Conservation (phyloP, 2,113 vertebrate species). For the Mesoclemmys tuberculata region DNA sequence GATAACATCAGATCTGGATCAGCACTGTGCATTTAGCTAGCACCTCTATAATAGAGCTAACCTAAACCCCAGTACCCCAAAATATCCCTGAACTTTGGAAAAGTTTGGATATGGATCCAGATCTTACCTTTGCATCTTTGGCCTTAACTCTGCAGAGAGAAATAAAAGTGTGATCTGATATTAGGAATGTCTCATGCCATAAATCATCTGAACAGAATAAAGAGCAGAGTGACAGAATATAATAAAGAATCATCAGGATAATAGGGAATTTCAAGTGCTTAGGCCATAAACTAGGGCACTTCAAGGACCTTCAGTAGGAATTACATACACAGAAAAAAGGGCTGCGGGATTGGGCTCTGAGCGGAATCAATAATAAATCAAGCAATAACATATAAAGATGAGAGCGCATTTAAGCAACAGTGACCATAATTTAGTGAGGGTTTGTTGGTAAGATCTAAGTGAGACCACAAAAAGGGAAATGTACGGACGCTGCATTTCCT, state of each 20-base stretch:
- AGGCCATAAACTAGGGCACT: neutral
- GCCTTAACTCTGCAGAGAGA: neutral
- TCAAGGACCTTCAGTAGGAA: neutral
- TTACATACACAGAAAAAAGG: neutral
- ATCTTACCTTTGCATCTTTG: neutral
- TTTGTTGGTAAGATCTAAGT: constrained; percentile 30
- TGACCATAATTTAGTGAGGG: neutral
- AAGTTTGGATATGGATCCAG: neutral
- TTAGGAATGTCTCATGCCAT: neutral
- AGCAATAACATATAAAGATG: neutral
- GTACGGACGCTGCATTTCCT: neutral
- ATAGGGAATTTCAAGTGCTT: neutral
- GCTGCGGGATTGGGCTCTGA: neutral
- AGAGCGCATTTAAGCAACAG: constrained; percentile 6
- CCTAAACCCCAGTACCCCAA: neutral
- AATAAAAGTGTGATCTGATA: neutral
- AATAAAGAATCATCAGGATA: neutral
- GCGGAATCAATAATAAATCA: constrained; percentile 31
- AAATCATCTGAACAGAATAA: neutral
- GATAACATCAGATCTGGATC: constrained; percentile 14
- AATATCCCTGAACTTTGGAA: neutral
- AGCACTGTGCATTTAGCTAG: neutral
- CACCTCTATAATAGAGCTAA: neutral
- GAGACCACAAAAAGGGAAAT: neutral
- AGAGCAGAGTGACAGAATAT: neutral